Conservation (phyloP, 2,113 vertebrate species). For the Hipposideros armiger region DNA sequence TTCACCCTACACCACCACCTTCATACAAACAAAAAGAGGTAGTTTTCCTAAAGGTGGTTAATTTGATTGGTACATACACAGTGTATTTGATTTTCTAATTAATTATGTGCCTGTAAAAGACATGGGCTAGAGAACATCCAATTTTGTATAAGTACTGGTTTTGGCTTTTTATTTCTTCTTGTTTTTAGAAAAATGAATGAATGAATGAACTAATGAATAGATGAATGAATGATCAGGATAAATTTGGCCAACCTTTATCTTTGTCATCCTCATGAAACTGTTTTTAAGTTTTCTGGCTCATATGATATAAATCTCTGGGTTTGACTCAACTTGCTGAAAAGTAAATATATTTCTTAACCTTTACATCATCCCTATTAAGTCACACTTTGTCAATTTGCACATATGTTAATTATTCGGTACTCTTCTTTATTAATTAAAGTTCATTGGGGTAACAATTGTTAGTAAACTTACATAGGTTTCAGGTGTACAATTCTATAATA, state of each 20-base stretch:
- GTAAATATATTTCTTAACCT: background rate
- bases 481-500: too few species aligned
- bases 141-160: background rate
- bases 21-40: constrained; percentile 17
- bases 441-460: too few species aligned
- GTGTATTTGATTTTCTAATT: background rate
- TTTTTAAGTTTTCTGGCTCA: background rate
- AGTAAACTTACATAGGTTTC: too few species aligned
- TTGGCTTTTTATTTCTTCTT: background rate
- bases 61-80: background rate
- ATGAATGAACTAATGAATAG: too few species aligned
- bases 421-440: background rate
- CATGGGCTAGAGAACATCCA: background rate
- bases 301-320: constrained; percentile 8
- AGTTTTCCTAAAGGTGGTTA: background rate
- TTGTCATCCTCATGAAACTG: background rate
- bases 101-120: background rate
- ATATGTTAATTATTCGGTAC: background rate
- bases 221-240: background rate
- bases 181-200: constrained; percentile 13
- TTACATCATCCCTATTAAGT: background rate
- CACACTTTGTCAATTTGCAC: background rate
- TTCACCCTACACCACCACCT: background rate
- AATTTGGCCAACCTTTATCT: background rate
- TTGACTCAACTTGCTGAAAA: background rate